Conservation (phyloP, 2,113 vertebrate species). For the Salvelinus sp. region DNA sequence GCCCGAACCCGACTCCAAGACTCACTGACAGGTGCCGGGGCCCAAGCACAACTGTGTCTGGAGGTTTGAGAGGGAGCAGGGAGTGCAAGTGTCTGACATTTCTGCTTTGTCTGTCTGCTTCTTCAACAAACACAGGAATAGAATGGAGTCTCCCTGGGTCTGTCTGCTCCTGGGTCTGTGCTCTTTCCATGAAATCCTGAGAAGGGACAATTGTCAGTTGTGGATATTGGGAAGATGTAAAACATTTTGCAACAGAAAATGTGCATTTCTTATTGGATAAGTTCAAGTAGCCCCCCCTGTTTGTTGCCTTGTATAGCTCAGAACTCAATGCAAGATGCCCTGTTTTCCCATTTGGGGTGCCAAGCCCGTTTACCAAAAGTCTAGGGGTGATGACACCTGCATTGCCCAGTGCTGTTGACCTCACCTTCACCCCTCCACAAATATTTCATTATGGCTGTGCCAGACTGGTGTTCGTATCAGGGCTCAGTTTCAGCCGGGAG, state of each 20-base stretch:
- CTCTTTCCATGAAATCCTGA: not conserved
- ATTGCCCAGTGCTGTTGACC: conserved; percentile 57
- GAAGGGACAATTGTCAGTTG: not conserved
- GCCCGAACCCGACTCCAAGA: conserved; percentile 57
- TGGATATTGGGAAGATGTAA: not conserved
- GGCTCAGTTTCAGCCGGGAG: conserved; percentile 74
- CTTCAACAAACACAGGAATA: conserved; percentile 33
- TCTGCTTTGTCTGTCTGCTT: conserved; percentile 68
- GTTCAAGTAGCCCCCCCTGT: not conserved
- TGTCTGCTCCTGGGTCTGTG: not conserved
- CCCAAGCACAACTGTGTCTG: conserved; percentile 60
- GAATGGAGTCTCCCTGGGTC: conserved; percentile 14
- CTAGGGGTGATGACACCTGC: conserved; percentile 38
- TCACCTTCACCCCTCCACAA: conserved; percentile 75
- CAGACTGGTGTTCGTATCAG: conserved; percentile 74
- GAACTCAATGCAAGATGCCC: not conserved
- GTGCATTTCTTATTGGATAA: no score
- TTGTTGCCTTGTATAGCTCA: not conserved
- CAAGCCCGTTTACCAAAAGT: not conserved
- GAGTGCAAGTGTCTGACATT: conserved; percentile 59
- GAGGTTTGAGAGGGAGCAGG: conserved; percentile 48
- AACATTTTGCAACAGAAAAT: no score
- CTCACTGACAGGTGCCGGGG: conserved; percentile 58
- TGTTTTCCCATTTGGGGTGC: not conserved
- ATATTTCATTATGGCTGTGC: conserved; percentile 81